phyloP scores from a whole-genome alignment of 2,113 vertebrate species.

The Chiloscyllium plagiosum region DNA sequence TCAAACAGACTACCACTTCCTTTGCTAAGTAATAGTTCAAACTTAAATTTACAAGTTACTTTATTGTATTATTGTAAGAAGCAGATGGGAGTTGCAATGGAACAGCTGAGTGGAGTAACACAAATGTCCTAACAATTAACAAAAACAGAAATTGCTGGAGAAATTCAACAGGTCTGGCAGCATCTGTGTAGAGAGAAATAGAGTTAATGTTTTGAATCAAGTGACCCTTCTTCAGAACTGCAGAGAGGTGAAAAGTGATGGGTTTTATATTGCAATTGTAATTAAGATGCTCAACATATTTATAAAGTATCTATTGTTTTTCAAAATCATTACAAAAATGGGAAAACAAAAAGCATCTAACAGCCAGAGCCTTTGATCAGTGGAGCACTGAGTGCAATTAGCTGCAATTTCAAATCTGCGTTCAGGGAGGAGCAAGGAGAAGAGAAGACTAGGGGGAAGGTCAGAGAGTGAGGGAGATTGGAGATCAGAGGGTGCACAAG shows the following conservation, averaged over 20 bases:
- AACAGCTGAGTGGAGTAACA: neutral
- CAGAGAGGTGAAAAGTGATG: no score
- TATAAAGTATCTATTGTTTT: neutral
- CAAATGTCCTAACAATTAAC: neutral
- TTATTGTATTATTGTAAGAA: neutral
- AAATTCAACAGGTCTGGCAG: no score
- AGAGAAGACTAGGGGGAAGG: no score
- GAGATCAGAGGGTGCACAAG: no score
- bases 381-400: neutral
- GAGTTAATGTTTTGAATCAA: no score
- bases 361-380: neutral
- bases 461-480: no score
- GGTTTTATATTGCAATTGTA: neutral
- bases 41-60: neutral
- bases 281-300: neutral
- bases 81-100: no score
- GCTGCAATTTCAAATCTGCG: neutral
- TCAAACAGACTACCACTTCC: neutral
- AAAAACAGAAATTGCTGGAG: no score
- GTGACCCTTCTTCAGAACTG: no score
- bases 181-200: no score
- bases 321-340: neutral
- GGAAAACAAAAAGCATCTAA: neutral
- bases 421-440: no score
- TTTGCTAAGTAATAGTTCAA: neutral